Percentiles rank a stretch among this genome's conserved stretches.
These are phyloP conservation scores for Pachycephus smyrnensis DNA, from an alignment of 2,888 invertebrate genomes.

Conservation along the genomic window DNA sequence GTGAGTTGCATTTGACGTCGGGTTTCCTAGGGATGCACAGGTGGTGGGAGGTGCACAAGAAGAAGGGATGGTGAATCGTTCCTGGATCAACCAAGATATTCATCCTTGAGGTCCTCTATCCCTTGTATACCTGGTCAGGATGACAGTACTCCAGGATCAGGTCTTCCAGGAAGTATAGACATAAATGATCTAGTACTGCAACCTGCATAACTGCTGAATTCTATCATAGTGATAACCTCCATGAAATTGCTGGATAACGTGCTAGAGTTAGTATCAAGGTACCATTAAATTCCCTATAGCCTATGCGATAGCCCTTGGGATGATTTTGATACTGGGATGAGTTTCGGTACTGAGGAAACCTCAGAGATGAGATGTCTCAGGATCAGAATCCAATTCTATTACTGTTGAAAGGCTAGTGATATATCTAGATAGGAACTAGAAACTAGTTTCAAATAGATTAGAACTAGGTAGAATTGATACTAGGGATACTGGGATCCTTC, in stretches of 20 bases:
- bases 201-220: neutral
- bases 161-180: neutral
- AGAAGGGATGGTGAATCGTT: neutral
- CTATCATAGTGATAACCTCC: neutral
- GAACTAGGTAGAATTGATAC: neutral
- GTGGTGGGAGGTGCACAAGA: neutral
- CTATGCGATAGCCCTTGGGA: neutral
- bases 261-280: neutral
- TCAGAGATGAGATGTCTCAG: neutral
- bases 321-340: neutral
- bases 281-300: neutral
- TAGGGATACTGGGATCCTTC: neutral
- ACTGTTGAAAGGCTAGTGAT: neutral
- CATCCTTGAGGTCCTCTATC: neutral
- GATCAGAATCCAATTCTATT: neutral
- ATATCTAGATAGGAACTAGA: neutral
- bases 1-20: neutral
- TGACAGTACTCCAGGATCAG: neutral
- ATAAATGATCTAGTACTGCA: neutral
- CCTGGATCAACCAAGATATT: neutral
- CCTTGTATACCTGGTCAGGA: neutral
- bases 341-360: neutral
- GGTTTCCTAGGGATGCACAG: neutral
- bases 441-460: neutral
- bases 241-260: neutral